Evolutionary conservation across 2,888 invertebrate genomes (phyloP), one percentile per base, ranked within the genome.

Genomic region (Pterostichus niger): DNA sequence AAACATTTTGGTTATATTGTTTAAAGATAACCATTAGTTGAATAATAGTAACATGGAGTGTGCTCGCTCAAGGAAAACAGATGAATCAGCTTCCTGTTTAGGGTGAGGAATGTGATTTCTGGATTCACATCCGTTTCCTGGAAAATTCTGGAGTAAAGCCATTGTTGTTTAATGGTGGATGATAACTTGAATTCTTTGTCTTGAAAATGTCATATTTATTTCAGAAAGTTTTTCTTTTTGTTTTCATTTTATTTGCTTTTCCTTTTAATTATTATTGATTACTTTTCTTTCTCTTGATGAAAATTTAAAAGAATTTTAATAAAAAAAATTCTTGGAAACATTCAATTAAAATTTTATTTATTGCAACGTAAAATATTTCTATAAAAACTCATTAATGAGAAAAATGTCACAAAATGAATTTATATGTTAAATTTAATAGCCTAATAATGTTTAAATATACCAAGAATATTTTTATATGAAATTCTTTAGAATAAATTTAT

Each of bases 1-100:
- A 7, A 0, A 7, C 40, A 3, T 40, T 40, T 40, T 40, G 40
- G 6, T 40, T 3, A 40, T 6, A 5, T 24, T 24, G 3, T 24
- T 24, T 1, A 24, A 24, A 24, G 24, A 24, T 24, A 3, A 24
- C 3, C 3, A 24, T 24, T 24, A 1, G 24, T 24, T 24, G 24
- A 24, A 24, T 24, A 31, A 24, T n/a, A 64, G 11, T 35, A n/a
- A 31, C n/a, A 17, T n/a, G 35, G 31, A 64, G 35, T 64, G 31
- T 33, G 64, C n/a, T 10, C 17, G 17, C 15, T 71, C 68, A 44
- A 17, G 11, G 7, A 71, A 71, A 71, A 61, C 33, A 17, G 46
- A 78, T 78, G 78, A 78, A 44, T 78, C 78, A 78, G 40, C 44
- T 78, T 59, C 78, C 78, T 13, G 78, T 61, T 40, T 44, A 9